Evolutionary conservation across 2,797 vertebrate genomes (phyloP), one percentile per base, ranked within the genome.

Genomic region (Coendou prehensilis): DNA sequence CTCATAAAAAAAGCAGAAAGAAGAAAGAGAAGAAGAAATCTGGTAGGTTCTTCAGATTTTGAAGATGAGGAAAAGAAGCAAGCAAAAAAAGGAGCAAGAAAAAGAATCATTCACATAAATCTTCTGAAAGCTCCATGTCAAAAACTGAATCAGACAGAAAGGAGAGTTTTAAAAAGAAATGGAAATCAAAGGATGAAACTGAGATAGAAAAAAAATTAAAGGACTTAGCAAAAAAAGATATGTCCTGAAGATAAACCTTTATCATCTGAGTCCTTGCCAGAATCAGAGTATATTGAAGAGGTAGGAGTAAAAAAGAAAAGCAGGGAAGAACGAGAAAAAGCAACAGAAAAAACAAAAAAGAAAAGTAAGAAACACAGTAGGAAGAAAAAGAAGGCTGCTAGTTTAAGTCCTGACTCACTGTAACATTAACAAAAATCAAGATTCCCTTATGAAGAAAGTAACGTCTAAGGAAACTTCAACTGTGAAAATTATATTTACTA

Each of bases 291-390:
- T n/a, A 69, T 9, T 69, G 33, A 69, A 69, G 64, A 37, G 28
- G 17, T 69, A 69, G 10, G 18, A 41, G 18, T 18, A 37, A 37
- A 71, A 71, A 99, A 99, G 99, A 99, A 99, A 97, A 99, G 99
- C 10, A 98, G 98, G 96, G 99, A 99, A 94, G 99, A 99, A 98
- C 99, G 99, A 99, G 99, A 98, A 98, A 99, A 99, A 37, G n/a
- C 18, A 37, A 71, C 67, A 71, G n/a, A 9, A 71, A 71, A 69
- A 14, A 18, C 17, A 69, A n/a, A n/a, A 69, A 69, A 69, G 30
- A 69, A 37, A 69, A n/a, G 17, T n/a, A 69, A 69, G 33, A 69
- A 69, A 69, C 64, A 63, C 64, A 67, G 15, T 20, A 18, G 37
- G 18, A n/a, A 67, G 15, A 67, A 67, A 71, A 69, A 20, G 98